A percentile compares a stretch with the other conserved stretches of the same genome.
Evolutionary conservation across 2,113 vertebrate species (phyloP).

Genomic region (Anhinga rufa): DNA sequence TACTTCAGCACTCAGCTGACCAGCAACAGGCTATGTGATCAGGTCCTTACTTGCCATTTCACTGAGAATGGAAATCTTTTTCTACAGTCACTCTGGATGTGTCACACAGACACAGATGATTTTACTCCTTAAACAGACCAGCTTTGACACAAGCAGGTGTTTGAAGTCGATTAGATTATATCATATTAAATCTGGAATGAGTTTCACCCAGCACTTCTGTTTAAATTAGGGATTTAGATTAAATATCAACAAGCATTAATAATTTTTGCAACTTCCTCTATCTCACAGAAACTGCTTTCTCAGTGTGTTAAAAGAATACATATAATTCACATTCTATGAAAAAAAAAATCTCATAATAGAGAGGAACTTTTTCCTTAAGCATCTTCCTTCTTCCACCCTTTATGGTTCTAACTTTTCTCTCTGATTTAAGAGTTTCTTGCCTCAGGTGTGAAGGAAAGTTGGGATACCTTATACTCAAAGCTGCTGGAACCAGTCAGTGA

Average conservation of each 20-base stretch:
- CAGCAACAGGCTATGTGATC: neutral
- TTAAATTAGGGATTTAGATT: constrained; percentile 17
- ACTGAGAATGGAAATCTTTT: neutral
- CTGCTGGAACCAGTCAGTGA: neutral
- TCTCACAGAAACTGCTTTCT: neutral
- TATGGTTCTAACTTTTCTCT: neutral
- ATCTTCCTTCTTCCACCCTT: neutral
- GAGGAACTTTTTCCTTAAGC: neutral
- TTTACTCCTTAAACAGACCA: neutral
- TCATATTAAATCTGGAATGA: neutral
- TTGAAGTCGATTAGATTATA: neutral
- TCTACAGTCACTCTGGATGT: neutral
- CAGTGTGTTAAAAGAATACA: neutral
- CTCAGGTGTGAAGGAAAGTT: neutral
- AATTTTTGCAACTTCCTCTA: neutral
- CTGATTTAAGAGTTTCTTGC: neutral
- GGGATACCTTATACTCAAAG: neutral
- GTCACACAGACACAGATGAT: no score
- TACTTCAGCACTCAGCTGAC: neutral
- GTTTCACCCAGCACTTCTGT: neutral
- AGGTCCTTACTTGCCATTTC: neutral
- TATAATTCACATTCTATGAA: neutral
- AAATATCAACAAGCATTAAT: neutral
- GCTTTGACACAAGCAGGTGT: neutral
- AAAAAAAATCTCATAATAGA: neutral